phyloP scores from a whole-genome alignment of 2,888 invertebrate species.

The Volucella bombylans region DNA sequence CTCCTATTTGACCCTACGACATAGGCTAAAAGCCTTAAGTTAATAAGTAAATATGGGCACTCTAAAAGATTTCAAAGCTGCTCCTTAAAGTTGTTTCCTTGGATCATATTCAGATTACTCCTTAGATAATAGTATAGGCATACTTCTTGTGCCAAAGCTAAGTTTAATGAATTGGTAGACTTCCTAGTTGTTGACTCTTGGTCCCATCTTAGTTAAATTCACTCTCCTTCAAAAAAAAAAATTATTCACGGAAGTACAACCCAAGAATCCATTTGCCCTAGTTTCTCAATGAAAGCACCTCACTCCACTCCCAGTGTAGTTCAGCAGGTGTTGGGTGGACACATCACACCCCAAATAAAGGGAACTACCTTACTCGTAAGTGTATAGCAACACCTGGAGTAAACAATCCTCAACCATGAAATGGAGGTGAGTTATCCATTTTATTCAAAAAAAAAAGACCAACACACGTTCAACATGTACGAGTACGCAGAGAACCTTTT shows the following conservation, averaged over 20 bases:
- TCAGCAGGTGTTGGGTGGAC: neutral
- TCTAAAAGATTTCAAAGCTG: too few relatives aligned
- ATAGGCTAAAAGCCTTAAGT: too few relatives aligned
- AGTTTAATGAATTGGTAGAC: too few relatives aligned
- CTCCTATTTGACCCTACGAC: too few relatives aligned
- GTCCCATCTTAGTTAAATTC: too few relatives aligned
- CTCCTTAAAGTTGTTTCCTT: too few relatives aligned
- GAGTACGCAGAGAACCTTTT: conserved; percentile 8
- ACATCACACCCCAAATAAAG: neutral
- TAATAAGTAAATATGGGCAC: too few relatives aligned
- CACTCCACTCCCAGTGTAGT: neutral
- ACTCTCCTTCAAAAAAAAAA: too few relatives aligned
- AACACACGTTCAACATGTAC: conserved; percentile 14
- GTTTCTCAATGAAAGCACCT: neutral
- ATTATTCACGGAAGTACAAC: conserved; percentile 14
- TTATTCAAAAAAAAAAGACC: conserved; percentile 4
- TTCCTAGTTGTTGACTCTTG: too few relatives aligned
- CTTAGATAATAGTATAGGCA: too few relatives aligned
- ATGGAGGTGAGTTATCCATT: conserved; percentile 18
- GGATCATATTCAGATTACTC: too few relatives aligned
- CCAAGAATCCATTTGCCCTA: neutral
- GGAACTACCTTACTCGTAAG: neutral
- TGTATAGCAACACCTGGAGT: conserved; percentile 35
- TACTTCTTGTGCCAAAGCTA: too few relatives aligned
- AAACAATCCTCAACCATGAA: conserved; percentile 22